Conservation (phyloP, 2,113 vertebrate genomes). For the Furnarius figulus region DNA sequence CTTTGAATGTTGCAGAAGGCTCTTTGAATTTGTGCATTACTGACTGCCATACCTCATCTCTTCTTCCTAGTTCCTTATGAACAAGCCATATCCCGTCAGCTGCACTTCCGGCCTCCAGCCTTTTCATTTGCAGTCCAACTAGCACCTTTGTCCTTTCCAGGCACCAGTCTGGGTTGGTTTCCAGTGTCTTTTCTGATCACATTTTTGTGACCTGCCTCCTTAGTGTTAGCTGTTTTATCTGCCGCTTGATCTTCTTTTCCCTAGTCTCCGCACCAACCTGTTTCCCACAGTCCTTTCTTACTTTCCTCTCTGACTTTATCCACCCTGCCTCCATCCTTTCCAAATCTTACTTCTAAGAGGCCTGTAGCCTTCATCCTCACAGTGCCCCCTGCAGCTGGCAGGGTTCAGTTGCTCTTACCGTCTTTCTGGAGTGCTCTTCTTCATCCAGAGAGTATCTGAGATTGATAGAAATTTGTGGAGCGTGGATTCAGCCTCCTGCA, state of each 20-base stretch:
- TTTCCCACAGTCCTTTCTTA: background rate
- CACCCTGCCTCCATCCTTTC: background rate
- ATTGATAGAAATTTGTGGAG: accelerated
- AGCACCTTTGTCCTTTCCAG: background rate
- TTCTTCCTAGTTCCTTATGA: background rate
- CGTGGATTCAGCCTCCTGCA: background rate
- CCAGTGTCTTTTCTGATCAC: background rate
- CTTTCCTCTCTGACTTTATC: background rate
- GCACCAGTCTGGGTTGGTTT: background rate
- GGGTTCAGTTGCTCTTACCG: background rate
- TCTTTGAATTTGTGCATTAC: background rate
- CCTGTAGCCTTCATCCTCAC: background rate
- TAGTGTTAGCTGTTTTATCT: background rate
- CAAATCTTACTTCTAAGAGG: background rate
- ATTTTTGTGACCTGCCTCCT: background rate
- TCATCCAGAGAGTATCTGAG: background rate
- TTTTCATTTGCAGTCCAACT: background rate
- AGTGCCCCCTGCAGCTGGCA: background rate
- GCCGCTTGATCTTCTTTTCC: background rate
- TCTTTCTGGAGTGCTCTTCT: background rate
- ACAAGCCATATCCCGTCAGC: background rate
- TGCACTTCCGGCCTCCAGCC: background rate
- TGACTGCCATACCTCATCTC: background rate
- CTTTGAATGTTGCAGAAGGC: background rate
- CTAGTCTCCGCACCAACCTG: background rate